These are phyloP conservation scores for Hipposideros armiger DNA, from an alignment of 2,113 vertebrate species.

Conservation along the genomic window DNA sequence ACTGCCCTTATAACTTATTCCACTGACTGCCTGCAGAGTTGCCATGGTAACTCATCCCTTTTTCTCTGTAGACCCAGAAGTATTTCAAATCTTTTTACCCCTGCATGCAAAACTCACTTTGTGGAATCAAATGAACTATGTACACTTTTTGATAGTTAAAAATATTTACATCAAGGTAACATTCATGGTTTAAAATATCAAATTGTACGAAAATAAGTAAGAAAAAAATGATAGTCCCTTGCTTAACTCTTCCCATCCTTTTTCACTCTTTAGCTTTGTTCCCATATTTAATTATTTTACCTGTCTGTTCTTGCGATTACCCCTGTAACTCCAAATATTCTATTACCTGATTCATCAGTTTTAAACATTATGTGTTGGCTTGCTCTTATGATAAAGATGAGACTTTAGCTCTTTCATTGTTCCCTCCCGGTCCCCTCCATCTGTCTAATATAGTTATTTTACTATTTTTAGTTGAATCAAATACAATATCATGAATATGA, in stretches of 20 bases:
- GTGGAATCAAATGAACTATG: neutral
- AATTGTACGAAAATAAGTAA: neutral
- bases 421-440: neutral
- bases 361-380: neutral
- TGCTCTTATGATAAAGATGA: neutral
- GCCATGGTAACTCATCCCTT: neutral
- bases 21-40: neutral
- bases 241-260: neutral
- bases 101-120: neutral
- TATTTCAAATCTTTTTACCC: neutral
- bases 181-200: neutral
- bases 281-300: neutral
- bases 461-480: neutral
- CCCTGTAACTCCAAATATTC: neutral
- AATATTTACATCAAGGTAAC: neutral
- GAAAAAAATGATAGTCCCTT: neutral
- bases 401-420: neutral
- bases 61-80: neutral
- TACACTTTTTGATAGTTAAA: neutral
- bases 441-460: neutral
- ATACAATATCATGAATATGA: neutral
- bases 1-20: neutral
- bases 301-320: neutral
- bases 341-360: neutral
- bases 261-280: neutral